Base-by-base conservation (phyloP, 2,797 vertebrate species). In the Crocidura indochinensis region DNA sequence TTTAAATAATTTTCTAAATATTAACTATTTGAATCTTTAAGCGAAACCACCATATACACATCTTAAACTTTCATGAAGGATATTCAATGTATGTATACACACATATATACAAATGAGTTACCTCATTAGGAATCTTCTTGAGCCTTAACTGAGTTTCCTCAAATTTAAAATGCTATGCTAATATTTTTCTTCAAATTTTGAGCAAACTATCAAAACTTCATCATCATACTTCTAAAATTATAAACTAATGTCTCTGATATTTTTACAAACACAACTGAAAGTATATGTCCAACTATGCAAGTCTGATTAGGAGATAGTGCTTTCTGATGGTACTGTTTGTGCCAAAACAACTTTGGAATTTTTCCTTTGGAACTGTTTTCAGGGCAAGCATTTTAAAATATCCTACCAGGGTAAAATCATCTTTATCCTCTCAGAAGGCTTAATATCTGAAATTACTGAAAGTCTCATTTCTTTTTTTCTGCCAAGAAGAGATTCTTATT, bases 371-470 rank as follows among this genome's bases (percentile, higher is more conserved):
- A 94, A 71, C 26, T 77, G 20, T 81, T 73, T 92, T 78, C 72
- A 86, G 31, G 72, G 27, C 27, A 87, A 84, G 65, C 20, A 91
- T 80, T 88, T 85, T 91, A 26, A 88, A 92, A 93, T 92, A 90
- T 46, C 38, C 12, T 47, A 56, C 80, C 24, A 27, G 62, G 31
- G 1, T 76, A 62, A 60, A 87, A 92, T 38, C 95, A 95, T 79
- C 80, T 93, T 92, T 90, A 88, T 46, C 49, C 67, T 89, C 80
- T 90, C 38, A 26, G 56, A 29, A 22, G 19, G 60, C 12, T 94
- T 87, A 94, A 81, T 84, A 86, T 75, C 86, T 84, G 85, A 95
- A 95, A 84, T 91, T 81, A 93, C 76, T 68, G 56, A 81, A 95
- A 85, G 76, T 65, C 85, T 91, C 90, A n/a, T 56, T 85, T 95